Evolutionary conservation across 2,797 vertebrate species (phyloP).

Genomic region (Myioborus miniatus): DNA sequence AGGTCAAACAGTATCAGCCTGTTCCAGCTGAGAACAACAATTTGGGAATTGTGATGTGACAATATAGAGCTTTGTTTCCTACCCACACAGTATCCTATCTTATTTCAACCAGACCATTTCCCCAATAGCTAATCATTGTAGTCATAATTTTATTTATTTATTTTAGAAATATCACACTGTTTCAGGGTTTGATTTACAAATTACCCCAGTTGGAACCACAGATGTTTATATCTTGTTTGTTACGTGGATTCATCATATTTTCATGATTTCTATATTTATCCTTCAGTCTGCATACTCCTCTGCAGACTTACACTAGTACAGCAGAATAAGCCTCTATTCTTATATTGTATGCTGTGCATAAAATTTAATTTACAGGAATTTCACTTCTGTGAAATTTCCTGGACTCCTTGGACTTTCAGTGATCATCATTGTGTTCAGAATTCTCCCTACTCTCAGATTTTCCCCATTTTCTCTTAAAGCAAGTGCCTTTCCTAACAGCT

Average conservation of each 20-base stretch:
- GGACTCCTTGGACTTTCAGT: background rate
- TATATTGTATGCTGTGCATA: background rate
- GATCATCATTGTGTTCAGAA: background rate
- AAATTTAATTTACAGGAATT: background rate
- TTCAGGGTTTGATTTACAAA: background rate
- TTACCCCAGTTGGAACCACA: background rate
- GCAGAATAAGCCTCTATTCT: background rate
- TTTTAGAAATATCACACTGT: conserved; percentile 3
- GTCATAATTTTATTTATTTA: background rate
- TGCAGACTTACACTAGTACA: background rate
- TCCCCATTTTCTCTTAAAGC: background rate
- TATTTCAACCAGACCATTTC: background rate
- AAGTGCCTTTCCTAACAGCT: background rate
- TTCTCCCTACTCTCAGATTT: background rate
- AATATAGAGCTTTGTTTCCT: conserved; percentile 2
- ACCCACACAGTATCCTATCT: background rate
- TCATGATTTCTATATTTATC: background rate
- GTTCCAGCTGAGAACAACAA: conserved; percentile 41
- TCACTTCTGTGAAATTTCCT: background rate
- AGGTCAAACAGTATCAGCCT: conserved; percentile 32
- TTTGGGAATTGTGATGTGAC: background rate
- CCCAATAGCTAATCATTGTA: background rate
- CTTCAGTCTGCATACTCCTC: background rate
- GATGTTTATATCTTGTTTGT: background rate
- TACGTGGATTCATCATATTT: background rate